Evolutionary conservation across 2,113 vertebrate species (phyloP).

Genomic region (Xiphias gladius): DNA sequence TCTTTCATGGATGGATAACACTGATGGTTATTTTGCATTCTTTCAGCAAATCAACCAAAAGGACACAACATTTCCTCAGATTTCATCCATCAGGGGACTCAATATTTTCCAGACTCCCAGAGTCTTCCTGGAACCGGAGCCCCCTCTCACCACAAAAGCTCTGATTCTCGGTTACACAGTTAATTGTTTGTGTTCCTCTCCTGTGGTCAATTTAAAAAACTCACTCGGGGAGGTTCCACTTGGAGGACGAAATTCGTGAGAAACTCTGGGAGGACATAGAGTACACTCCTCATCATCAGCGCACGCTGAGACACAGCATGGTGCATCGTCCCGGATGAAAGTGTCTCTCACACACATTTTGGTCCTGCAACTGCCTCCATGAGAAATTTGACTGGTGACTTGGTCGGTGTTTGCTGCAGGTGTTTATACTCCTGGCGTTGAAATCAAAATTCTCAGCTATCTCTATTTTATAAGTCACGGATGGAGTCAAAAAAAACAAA

Average conservation of each 20-base stretch:
- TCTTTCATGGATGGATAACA: background rate
- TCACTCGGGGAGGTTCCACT: constrained; percentile 13
- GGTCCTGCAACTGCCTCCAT: background rate
- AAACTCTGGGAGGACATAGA: constrained; percentile 29
- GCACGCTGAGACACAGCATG: background rate
- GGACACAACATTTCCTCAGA: constrained; percentile 5
- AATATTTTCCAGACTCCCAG: constrained; percentile 20
- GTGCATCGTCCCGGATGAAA: background rate
- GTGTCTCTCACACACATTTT: background rate
- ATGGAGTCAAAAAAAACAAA: too few species aligned
- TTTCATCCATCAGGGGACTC: constrained; percentile 30
- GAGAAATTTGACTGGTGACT: background rate
- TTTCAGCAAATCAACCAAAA: constrained; percentile 12
- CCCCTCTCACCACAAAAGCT: constrained; percentile 18
- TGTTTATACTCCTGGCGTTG: background rate
- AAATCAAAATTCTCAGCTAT: too few species aligned
- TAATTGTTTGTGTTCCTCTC: constrained; percentile 13
- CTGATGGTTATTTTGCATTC: background rate
- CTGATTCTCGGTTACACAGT: background rate
- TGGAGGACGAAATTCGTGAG: constrained; percentile 22
- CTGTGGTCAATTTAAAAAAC: constrained; percentile 39
- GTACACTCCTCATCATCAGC: background rate
- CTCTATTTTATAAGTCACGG: background rate
- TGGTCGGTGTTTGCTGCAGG: background rate
- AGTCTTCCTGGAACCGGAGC: constrained; percentile 13